Evolutionary conservation across 2,888 invertebrate genomes (phyloP), one percentile per base, ranked within the genome.

Genomic region (Silvanus unidentatus): DNA sequence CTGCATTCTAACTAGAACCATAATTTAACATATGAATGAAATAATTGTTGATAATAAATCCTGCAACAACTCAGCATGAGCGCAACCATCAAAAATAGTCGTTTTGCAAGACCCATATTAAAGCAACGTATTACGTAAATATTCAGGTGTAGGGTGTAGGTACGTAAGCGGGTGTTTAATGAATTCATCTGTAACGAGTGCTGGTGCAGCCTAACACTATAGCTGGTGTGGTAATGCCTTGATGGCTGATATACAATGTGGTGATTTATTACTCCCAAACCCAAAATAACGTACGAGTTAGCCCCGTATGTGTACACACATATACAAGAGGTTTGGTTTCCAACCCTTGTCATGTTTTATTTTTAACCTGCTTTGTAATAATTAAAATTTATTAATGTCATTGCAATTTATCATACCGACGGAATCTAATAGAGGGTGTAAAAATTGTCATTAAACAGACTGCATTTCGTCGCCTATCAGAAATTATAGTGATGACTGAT

Each of bases 331-430:
- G 37, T 13, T 4, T 37, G 50, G 49, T 48, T 47, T 50, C 44
- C 53, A 47, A 54, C 57, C 54, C 55, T 49, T 53, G 59, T 58
- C 59, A 53, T 52, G 55, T 54, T 55, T 55, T 54, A 57, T 60
- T 61, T 60, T 62, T 59, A 50, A 54, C 47, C 55, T 48, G 56
- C 56, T 58, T 60, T 62, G 60, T 60, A 49, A 46, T 60, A 60
- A 63, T 63, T 62, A 60, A 55, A 62, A 63, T 62, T 62, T 60
- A 62, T 63, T 62, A 60, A 60, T 56, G 54, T 49, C 43, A 36
- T 16, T 45, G 50, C 52, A 53, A 55, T 60, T 58, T 50, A 61
- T 61, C 59, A 60, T 45, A 37, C 22, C 22, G 22, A 22, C 3
- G 4, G 22, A 22, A 22, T 22, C 22, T 22, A 22, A 22, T 22